Base-by-base conservation (phyloP, 2,888 invertebrate genomes). In the Nomada lathburiana region DNA sequence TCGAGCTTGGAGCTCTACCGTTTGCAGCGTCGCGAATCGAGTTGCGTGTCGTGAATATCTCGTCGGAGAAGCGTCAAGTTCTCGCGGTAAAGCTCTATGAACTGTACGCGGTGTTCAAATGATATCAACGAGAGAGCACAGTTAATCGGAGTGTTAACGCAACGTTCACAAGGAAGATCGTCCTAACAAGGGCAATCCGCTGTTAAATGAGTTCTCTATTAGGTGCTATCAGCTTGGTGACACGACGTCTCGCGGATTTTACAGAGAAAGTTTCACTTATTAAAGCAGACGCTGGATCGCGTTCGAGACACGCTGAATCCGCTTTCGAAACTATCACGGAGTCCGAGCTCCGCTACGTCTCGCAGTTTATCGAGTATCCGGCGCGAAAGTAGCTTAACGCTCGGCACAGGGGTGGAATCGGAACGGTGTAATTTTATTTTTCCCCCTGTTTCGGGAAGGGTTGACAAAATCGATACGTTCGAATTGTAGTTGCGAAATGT, bases 141-240 rank as follows among this genome's bases (percentile, higher is more conserved):
- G 29, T 29, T 5, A 78, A 82, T 47, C 57, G 53, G n/a, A 2
- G 5, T 0, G 50, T 59, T 47, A 44, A 80, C 50, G 55, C 23
- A 64, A 72, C 47, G 72, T 55, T 63, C n/a, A n/a, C 36, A 52
- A 60, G 10, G 42, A 47, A 53, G 53, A 44, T 71, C 59, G 53
- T 59, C 36, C 55, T 57, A 72, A 62, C 59, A 47, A 62, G 4
- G 52, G 47, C n/a, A 53, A 20, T 10, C 9, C 44, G 42, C 47
- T 64, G 62, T 70, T 74, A 70, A 62, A 64, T 52, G 68, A 59
- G 53, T 57, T 72, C 77, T 11, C 63, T 76, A 76, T 84, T 79
- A 76, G 62, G 16, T 36, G 23, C 53, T 53, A 65, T 76, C 63
- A 71, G 42, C 55, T 20, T 55, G 20, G 62, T 23, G 53, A 44